Conservation (phyloP, 2,888 invertebrate genomes). For the Drosophila anomelani region DNA sequence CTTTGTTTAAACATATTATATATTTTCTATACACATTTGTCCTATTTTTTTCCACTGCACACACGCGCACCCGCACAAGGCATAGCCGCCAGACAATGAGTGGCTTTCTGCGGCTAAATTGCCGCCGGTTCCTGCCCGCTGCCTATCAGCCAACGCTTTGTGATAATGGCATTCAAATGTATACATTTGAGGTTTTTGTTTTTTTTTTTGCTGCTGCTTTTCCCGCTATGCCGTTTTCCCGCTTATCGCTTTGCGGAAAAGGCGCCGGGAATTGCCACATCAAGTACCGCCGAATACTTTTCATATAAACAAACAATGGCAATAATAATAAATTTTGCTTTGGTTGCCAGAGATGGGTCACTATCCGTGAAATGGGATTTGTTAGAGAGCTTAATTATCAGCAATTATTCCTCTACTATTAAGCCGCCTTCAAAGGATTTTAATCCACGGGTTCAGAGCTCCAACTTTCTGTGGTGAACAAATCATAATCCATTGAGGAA, state of each 20-base stretch:
- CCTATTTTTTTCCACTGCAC: conserved; percentile 11
- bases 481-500: conserved; percentile 18
- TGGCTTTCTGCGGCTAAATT: conserved; percentile 67
- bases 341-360: conserved; percentile 26
- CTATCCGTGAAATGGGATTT: conserved; percentile 15
- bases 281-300: conserved; percentile 14
- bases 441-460: conserved; percentile 1
- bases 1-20: too few relatives aligned
- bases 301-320: conserved; percentile 29
- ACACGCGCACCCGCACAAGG: conserved; percentile 18
- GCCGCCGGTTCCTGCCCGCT: conserved; percentile 49
- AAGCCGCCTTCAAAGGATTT: conserved; percentile 18
- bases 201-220: conserved; percentile 8
- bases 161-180: conserved; percentile 76
- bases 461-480: conserved; percentile 4
- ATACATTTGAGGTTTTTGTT: conserved; percentile 60
- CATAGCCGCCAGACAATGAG: conserved; percentile 58
- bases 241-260: conserved; percentile 40
- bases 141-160: conserved; percentile 41
- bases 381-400: not conserved
- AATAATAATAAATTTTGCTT: conserved; percentile 61
- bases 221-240: conserved; percentile 13
- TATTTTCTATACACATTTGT: too few relatives aligned
- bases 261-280: conserved; percentile 60
- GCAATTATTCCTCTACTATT: conserved; percentile 11